These are phyloP conservation scores for Colostygia pectinataria DNA, from an alignment of 2,888 invertebrate genomes.

Conservation along the genomic window DNA sequence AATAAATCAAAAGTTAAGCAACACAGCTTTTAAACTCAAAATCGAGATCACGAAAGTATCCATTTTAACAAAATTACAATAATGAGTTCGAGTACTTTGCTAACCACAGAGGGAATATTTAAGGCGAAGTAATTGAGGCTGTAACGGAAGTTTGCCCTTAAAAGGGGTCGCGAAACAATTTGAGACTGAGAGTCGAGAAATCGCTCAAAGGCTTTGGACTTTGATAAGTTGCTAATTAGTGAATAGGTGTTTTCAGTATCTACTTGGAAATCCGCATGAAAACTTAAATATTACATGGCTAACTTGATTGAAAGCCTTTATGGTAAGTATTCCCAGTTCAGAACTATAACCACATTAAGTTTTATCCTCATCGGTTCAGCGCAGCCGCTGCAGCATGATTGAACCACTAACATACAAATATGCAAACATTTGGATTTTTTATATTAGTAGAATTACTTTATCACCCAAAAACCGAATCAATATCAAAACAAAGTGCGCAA, in stretches of 20 bases:
- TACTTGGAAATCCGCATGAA: no score
- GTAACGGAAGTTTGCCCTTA: slow-evolving; percentile 64
- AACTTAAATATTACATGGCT: no score
- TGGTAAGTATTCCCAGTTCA: no score
- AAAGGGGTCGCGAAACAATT: slow-evolving; percentile 57
- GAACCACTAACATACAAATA: no score
- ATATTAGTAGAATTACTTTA: no score
- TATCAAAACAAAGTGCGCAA: no score
- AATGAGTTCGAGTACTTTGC: slow-evolving; percentile 47
- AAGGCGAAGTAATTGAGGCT: slow-evolving; percentile 63
- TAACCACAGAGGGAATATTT: slow-evolving; percentile 72
- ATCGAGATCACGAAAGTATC: slow-evolving; percentile 32
- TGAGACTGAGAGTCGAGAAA: slow-evolving; percentile 14
- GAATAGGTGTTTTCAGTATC: slow-evolving; percentile 4
- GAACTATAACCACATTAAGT: no score
- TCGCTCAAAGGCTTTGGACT: slow-evolving; percentile 31
- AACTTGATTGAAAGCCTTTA: no score
- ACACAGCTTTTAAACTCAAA: slow-evolving; percentile 30
- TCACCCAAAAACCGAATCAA: no score
- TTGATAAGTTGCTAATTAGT: slow-evolving; percentile 19
- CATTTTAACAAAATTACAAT: slow-evolving; percentile 46
- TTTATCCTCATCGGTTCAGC: no score
- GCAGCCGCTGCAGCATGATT: no score
- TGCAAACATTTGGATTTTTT: no score
- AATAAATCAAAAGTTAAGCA: not conserved